Evolutionary conservation across 2,797 vertebrate species (phyloP), one percentile per base, ranked within the genome.

Genomic region (Pantherophis alleghaniensis): DNA sequence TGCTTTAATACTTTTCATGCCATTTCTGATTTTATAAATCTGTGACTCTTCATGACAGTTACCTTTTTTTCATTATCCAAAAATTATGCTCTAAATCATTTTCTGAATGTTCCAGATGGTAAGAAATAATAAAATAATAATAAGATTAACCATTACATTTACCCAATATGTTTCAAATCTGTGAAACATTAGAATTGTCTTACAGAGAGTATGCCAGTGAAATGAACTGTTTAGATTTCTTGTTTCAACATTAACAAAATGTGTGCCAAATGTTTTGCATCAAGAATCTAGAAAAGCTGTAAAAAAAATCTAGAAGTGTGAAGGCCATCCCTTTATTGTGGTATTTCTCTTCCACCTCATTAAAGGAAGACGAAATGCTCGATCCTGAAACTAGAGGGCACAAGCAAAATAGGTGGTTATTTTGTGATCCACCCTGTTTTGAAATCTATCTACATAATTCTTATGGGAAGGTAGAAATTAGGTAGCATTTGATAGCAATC

Each of bases 361-460:
- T n/a, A 87, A 55, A 20, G 59, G 18, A 55, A 53, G 22, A 7
- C 3, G 86, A 59, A 18, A 61, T 61, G 57, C 26, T 86, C 53
- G 42, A 47, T 55, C 20, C 86, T 32, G 91, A 32, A 79, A 87
- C 18, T 53, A 87, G 59, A 10, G 59, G 18, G 83, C 83, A 66
- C 37, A 87, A 59, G 6, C 22, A 61, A 63, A 56, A 63, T 61
- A 26, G 42, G 20, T 92, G n/a, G 7, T 88, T 63, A 66, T 87
- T 6, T 57, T 63, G n/a, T 88, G 61, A 69, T 92, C 32, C 16
- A 57, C 5, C 14, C 22, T 57, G 2, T 63, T 88, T 88, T 69
- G 61, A 57, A 88, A 92, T 42, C 61, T 88, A 55, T 61, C 53
- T 92, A 92, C 60, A 92, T 37, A 92, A 87, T 69, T 86, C 60